Evolutionary conservation across 2,113 vertebrate genomes (phyloP), one percentile per base, ranked within the genome.

Genomic region (Ibidorhyncha struthersii): DNA sequence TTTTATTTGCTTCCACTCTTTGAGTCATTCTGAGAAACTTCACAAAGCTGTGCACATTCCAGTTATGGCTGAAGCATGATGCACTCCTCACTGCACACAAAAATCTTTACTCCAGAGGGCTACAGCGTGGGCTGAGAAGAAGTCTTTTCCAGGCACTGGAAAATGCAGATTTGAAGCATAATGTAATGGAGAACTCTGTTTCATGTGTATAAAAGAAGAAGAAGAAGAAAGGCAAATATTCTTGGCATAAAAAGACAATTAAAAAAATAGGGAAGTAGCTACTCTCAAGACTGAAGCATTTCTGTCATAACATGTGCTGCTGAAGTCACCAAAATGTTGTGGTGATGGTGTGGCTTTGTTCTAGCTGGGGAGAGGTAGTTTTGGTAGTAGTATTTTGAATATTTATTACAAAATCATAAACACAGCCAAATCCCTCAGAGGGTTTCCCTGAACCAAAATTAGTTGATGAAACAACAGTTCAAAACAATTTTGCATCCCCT

Each of bases 1-100:
- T 98, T 98, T 98, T 98, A 98, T 98, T 98, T 98, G 97, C 97
- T 98, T 98, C 97, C 98, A 98, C 86, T 95, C 96, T 94, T 95
- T 95, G 96, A 98, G 96, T 98, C 98, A 97, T 98, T 98, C 97
- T 97, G 98, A 97, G 96, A 98, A 98, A 97, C 98, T 97, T 97
- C 91, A 97, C 95, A 98, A 97, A 98, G 93, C 96, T 98, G 96
- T 97, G 96, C 95, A 97, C 98, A 95, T 96, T 93, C 95, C 95
- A 96, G 91, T 87, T 92, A 97, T 62, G 94, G 96, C 88, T 96
- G 93, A 98, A 88, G 82, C 72, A 43, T 49, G 18, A 78, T 52
- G 63, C 16, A 43, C 56, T 90, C 16, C n/a, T 85, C 89, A 32
- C 25, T 92, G 80, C 4, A 7, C 20, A 83, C 38, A 63, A 72